These are phyloP conservation scores for Hyperoplus immaculatus DNA, from an alignment of 2,797 vertebrate genomes.

Conservation along the genomic window DNA sequence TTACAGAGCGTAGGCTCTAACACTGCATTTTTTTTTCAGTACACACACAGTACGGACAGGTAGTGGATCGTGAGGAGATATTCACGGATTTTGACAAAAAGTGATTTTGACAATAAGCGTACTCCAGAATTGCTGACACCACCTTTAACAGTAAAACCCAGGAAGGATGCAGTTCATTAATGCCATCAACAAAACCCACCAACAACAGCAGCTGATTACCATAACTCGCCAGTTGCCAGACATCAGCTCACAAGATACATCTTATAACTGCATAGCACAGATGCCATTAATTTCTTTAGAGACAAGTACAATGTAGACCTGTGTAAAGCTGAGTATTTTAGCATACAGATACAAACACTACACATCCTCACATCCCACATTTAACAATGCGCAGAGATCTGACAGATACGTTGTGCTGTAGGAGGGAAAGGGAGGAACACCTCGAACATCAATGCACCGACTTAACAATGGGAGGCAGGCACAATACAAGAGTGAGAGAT, in stretches of 20 bases:
- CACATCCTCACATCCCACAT: background rate
- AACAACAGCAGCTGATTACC: background rate
- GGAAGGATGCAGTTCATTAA: background rate
- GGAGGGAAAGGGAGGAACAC: background rate
- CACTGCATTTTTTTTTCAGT: no score
- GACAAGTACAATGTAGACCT: background rate
- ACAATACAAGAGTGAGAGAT: slow-evolving; percentile 11
- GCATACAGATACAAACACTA: background rate
- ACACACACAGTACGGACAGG: no score
- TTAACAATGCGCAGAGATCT: slow-evolving; percentile 1
- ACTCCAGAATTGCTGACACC: no score
- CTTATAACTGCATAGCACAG: background rate
- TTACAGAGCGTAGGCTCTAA: no score
- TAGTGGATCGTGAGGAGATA: no score
- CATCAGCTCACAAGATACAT: slow-evolving; percentile 8
- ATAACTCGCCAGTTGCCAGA: background rate
- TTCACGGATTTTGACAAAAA: no score
- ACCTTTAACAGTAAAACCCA: background rate
- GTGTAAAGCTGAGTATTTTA: background rate
- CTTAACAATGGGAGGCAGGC: slow-evolving; percentile 1
- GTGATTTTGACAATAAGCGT: no score
- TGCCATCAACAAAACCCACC: slow-evolving; percentile 6
- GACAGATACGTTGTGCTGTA: background rate
- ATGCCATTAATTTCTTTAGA: background rate
- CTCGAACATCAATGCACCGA: slow-evolving; percentile 3